These are phyloP conservation scores for Temnothorax rugatulus DNA, from an alignment of 2,888 invertebrate genomes.

Conservation along the genomic window DNA sequence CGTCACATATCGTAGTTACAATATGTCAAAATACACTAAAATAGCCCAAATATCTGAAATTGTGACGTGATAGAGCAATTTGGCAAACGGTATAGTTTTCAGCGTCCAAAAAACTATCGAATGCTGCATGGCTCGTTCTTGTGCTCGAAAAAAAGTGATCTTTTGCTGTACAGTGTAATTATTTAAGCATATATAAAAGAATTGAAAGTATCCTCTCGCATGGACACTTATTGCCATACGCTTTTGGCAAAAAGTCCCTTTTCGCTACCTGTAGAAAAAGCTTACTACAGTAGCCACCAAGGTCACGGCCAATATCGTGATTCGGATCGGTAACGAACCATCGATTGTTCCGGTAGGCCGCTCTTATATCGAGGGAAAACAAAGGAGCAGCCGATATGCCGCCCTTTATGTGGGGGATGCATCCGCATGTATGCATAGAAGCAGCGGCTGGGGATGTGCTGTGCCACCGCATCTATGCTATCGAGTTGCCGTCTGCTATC, in stretches of 20 bases:
- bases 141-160: no score
- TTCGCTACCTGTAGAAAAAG: conserved; percentile 39
- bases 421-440: conserved; percentile 57
- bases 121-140: no score
- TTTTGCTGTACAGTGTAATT: background rate
- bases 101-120: no score
- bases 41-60: no score
- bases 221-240: background rate
- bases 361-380: conserved; percentile 55
- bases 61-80: no score
- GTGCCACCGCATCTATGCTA: conserved; percentile 36
- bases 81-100: no score
- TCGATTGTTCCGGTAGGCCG: conserved; percentile 40
- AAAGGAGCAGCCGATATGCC: conserved; percentile 61
- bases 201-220: background rate
- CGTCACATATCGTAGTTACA: no score
- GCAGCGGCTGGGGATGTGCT: conserved; percentile 12
- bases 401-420: conserved; percentile 50
- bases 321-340: conserved; percentile 33
- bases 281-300: conserved; percentile 58
- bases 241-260: background rate
- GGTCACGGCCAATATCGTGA: conserved; percentile 64
- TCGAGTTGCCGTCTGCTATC: conserved; percentile 46
- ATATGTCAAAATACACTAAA: no score
- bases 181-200: background rate